Percentiles rank a stretch among this genome's conserved stretches.
phyloP scores from a whole-genome alignment of 2,113 vertebrate species.

The Scatophagus argus region DNA sequence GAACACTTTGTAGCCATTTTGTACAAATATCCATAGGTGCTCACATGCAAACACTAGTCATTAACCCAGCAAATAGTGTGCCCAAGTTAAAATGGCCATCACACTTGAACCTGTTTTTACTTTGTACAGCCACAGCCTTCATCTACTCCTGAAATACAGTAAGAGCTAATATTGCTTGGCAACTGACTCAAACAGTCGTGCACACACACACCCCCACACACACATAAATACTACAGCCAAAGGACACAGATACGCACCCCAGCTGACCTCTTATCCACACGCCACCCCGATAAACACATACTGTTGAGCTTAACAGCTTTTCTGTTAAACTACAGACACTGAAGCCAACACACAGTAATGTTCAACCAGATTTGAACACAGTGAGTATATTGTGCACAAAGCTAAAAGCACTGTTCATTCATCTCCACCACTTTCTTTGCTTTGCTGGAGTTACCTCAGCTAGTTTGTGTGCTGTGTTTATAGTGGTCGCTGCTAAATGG shows the following conservation, averaged over 20 bases:
- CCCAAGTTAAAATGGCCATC: constrained; percentile 8
- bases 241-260: constrained; percentile 10
- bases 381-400: neutral
- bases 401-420: constrained; percentile 1
- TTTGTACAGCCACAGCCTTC: constrained; percentile 19
- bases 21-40: neutral
- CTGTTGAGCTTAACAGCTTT: constrained; percentile 22
- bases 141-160: constrained; percentile 39
- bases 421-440: neutral
- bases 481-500: neutral
- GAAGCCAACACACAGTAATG: neutral
- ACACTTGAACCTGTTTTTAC: constrained; percentile 36
- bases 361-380: constrained; percentile 11
- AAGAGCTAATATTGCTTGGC: neutral
- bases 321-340: neutral
- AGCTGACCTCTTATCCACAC: constrained; percentile 17
- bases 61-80: neutral
- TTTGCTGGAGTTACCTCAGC: neutral
- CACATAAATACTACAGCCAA: neutral
- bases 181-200: constrained; percentile 28
- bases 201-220: no score
- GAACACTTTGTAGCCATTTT: neutral
- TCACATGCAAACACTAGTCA: neutral
- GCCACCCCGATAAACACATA: constrained; percentile 19
- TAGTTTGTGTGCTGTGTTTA: neutral